Conservation (phyloP, 2,888 invertebrate species). For the Aleiodes testaceus region DNA sequence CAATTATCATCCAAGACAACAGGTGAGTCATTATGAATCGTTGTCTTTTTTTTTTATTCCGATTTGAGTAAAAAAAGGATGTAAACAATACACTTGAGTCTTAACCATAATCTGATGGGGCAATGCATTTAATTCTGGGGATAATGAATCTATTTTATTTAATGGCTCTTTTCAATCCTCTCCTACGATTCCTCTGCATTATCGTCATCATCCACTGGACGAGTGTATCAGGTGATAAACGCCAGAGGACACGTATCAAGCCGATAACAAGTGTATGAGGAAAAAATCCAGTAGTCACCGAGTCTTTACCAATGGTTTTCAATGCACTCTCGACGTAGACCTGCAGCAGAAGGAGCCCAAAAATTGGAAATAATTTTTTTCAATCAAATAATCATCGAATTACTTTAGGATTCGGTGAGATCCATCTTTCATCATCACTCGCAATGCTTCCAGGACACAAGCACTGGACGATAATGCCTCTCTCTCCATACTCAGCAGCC, state of each 20-base stretch:
- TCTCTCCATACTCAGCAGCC: constrained; percentile 80
- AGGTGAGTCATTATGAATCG: no score
- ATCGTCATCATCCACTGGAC: constrained; percentile 56
- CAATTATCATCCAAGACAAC: no score
- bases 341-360: background rate
- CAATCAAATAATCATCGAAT: no score
- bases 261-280: constrained; percentile 78
- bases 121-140: no score
- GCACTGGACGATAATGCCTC: constrained; percentile 84
- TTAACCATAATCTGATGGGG: no score
- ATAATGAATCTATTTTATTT: background rate
- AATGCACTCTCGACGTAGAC: constrained; percentile 82
- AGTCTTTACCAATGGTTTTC: constrained; percentile 79
- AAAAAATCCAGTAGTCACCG: constrained; percentile 82
- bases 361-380: no score
- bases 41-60: no score
- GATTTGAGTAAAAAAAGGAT: no score
- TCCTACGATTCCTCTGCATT: constrained; percentile 60
- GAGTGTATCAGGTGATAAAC: constrained; percentile 55
- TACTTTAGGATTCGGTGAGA: constrained; percentile 81
- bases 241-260: constrained; percentile 65
- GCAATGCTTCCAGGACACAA: constrained; percentile 90
- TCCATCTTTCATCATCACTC: constrained; percentile 85
- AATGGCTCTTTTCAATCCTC: constrained; percentile 30
- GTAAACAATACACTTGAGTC: no score